phyloP scores from a whole-genome alignment of 2,113 vertebrate genomes.

The Salvelinus fontinalis region DNA sequence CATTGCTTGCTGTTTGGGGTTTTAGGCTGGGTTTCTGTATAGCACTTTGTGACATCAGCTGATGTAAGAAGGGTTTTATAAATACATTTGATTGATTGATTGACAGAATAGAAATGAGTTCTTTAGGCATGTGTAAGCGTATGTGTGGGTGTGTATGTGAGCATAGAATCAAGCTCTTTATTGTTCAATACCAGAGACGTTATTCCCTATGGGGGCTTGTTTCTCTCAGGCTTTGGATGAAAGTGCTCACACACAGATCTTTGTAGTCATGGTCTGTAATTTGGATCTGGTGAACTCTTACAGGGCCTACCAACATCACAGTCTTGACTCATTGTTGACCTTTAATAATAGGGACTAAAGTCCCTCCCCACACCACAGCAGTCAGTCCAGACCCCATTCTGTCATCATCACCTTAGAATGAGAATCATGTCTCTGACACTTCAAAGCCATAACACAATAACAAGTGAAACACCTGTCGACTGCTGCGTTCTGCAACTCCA shows the following conservation, averaged over 20 bases:
- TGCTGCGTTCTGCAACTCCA: too few species aligned
- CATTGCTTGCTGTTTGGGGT: too few species aligned
- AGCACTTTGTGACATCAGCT: too few species aligned
- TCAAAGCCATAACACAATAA: too few species aligned
- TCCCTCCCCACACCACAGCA: not conserved
- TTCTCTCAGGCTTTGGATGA: slow-evolving; percentile 4
- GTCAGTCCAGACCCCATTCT: too few species aligned
- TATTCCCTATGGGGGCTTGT: not conserved
- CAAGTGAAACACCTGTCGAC: too few species aligned
- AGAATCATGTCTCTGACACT: too few species aligned
- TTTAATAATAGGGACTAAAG: not conserved
- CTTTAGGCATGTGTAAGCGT: not conserved
- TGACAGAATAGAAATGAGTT: not conserved
- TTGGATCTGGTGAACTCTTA: not conserved
- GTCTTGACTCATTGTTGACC: not conserved
- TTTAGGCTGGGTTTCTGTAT: too few species aligned
- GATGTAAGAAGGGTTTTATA: too few species aligned
- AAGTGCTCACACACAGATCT: not conserved
- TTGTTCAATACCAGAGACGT: not conserved
- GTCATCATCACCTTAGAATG: too few species aligned
- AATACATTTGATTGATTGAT: too few species aligned
- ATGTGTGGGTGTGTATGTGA: not conserved
- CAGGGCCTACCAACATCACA: not conserved
- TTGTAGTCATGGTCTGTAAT: not conserved
- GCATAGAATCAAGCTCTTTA: not conserved